Conservation (phyloP, 2,113 vertebrate genomes). For the Pseudorasbora parva region DNA sequence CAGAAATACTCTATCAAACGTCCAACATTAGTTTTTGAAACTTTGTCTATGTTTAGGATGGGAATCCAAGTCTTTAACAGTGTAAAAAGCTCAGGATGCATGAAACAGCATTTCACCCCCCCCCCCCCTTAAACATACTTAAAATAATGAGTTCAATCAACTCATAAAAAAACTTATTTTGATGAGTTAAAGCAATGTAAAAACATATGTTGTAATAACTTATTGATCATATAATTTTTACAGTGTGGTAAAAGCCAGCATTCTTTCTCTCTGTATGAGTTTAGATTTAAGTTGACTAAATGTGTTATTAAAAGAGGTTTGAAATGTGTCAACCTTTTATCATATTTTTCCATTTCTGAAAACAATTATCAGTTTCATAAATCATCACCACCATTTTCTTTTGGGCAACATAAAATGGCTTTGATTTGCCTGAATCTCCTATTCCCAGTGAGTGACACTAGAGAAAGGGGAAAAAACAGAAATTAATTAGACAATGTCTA, state of each 20-base stretch:
- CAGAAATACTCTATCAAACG: no score
- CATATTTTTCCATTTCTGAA: neutral
- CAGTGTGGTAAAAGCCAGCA: neutral
- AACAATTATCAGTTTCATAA: neutral
- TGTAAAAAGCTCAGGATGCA: no score
- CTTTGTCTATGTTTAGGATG: no score
- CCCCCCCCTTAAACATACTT: no score
- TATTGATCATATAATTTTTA: neutral
- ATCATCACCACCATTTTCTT: neutral
- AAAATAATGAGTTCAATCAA: no score
- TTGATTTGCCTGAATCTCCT: constrained; percentile 28
- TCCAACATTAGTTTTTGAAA: no score
- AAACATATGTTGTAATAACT: no score
- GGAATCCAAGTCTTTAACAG: no score
- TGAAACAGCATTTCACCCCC: no score
- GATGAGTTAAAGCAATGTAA: no score
- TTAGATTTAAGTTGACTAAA: neutral
- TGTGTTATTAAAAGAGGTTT: neutral
- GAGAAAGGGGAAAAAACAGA: neutral
- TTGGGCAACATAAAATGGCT: neutral
- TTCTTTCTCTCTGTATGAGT: neutral
- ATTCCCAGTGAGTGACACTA: constrained; percentile 12
- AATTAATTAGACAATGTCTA: constrained; percentile 44
- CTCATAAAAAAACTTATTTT: no score
- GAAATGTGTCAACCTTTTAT: neutral